These are phyloP conservation scores for Piliocolobus tephrosceles DNA, from an alignment of 2,113 vertebrate species.

Conservation along the genomic window DNA sequence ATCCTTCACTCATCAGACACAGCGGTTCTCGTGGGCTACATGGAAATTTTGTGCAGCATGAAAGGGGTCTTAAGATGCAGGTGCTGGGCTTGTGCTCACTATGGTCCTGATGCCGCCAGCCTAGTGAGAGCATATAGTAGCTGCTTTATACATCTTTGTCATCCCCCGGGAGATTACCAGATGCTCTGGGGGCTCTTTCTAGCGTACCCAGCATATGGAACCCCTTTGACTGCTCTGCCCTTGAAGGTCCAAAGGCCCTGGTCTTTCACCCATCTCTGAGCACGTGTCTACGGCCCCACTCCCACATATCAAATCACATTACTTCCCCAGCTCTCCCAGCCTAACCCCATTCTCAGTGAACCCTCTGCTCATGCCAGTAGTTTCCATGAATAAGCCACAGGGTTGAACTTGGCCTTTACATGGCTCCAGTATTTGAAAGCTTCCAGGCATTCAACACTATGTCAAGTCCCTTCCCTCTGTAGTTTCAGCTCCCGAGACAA, in stretches of 20 bases:
- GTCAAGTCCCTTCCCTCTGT: not conserved
- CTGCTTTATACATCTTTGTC: not conserved
- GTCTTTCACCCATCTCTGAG: not conserved
- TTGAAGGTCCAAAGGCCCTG: not conserved
- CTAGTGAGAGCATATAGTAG: not conserved
- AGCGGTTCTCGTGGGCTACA: not conserved
- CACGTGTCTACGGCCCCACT: not conserved
- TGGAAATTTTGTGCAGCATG: not conserved
- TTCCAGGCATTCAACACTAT: not conserved
- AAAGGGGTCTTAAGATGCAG: not conserved
- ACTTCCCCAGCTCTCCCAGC: not conserved
- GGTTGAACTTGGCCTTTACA: not conserved
- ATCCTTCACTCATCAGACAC: not conserved
- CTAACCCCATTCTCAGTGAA: not conserved
- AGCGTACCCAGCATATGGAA: accelerated
- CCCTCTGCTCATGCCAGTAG: not conserved
- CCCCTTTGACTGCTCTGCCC: not conserved
- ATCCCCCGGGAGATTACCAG: not conserved
- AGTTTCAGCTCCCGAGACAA: not conserved
- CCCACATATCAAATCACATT: not conserved
- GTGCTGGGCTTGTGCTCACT: not conserved
- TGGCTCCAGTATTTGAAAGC: not conserved
- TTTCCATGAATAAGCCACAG: not conserved
- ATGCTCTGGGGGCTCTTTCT: not conserved
- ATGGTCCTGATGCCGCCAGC: not conserved